Percentiles rank a stretch among this genome's conserved stretches.
These are phyloP conservation scores for Accipiter virgatus DNA, from an alignment of 2,113 vertebrate genomes.

Conservation along the genomic window DNA sequence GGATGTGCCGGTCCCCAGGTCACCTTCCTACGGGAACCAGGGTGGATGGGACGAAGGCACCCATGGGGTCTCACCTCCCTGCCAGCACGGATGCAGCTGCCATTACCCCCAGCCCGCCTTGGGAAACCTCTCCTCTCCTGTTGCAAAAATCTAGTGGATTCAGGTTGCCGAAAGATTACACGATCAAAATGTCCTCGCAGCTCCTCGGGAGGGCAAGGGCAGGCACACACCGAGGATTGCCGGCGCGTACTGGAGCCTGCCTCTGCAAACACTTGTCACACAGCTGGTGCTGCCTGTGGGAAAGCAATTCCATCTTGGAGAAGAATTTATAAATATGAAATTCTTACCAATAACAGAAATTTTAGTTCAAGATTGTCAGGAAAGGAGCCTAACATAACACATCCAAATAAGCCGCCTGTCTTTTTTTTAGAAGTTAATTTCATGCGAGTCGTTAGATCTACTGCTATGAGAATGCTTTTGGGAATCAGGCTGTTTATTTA, in stretches of 20 bases:
- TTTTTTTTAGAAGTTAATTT: not conserved
- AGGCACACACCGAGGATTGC: not conserved
- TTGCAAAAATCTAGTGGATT: not conserved
- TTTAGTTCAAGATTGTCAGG: not conserved
- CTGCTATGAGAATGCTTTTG: not conserved
- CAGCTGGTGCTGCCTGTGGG: not conserved
- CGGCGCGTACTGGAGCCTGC: fast-evolving
- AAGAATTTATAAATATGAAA: not conserved
- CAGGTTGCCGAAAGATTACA: not conserved
- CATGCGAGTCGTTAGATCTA: not conserved
- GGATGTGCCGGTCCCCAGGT: too few species aligned
- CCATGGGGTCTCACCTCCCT: not conserved
- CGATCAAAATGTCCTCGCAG: not conserved
- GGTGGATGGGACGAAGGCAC: not conserved
- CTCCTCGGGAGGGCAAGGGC: fast-evolving
- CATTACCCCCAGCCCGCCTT: not conserved
- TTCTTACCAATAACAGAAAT: not conserved
- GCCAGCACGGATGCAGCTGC: not conserved
- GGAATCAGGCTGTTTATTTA: not conserved
- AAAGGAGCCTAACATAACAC: not conserved
- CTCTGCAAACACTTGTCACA: not conserved
- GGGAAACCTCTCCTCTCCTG: not conserved
- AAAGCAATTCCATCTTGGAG: not conserved
- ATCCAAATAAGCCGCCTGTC: not conserved
- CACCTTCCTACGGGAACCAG: not conserved